A percentile compares a stretch with the other conserved stretches of the same genome.
Evolutionary conservation across 23 tunicate genomes (phyloP).

Genomic region (Phallusia fumigata): DNA sequence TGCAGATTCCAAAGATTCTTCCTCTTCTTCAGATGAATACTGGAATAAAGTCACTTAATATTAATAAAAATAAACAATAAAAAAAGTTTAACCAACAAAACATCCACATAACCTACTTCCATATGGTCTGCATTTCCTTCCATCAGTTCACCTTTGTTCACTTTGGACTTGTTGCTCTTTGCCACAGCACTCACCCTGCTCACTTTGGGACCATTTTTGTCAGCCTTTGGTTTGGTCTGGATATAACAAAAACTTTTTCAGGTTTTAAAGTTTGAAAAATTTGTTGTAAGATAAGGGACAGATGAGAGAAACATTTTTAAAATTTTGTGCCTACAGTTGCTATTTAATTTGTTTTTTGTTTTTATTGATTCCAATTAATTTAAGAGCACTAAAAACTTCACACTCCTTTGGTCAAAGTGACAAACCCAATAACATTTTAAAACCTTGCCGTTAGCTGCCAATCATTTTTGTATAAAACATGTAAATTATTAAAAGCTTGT

Average conservation of each 20-base stretch:
- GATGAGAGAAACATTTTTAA: background rate
- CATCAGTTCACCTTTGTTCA: slow-evolving; percentile 80
- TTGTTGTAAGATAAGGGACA: background rate
- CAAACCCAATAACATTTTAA: too few relatives aligned
- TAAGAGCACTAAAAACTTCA: too few relatives aligned
- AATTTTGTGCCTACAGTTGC: background rate
- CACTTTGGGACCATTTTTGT: slow-evolving; percentile 69
- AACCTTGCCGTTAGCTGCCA: too few relatives aligned
- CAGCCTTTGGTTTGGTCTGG: slow-evolving; percentile 12
- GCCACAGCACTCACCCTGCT: slow-evolving; percentile 81
- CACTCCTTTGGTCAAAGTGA: too few relatives aligned
- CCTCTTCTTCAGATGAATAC: slow-evolving; percentile 95
- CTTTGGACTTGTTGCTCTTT: slow-evolving; percentile 31
- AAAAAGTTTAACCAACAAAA: background rate
- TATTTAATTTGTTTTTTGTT: too few relatives aligned
- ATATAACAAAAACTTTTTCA: background rate
- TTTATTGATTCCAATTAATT: too few relatives aligned
- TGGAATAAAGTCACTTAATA: slow-evolving; percentile 12
- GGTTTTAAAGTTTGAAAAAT: background rate
- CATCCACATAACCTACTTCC: slow-evolving; percentile 43
- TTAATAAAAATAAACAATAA: background rate
- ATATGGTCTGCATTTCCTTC: slow-evolving; percentile 85
- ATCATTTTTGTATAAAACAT: too few relatives aligned
- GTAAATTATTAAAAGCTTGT: too few relatives aligned
- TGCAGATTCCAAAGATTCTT: slow-evolving; percentile 71